phyloP scores from a whole-genome alignment of 2,888 invertebrate species.

The Smittia aterrima region DNA sequence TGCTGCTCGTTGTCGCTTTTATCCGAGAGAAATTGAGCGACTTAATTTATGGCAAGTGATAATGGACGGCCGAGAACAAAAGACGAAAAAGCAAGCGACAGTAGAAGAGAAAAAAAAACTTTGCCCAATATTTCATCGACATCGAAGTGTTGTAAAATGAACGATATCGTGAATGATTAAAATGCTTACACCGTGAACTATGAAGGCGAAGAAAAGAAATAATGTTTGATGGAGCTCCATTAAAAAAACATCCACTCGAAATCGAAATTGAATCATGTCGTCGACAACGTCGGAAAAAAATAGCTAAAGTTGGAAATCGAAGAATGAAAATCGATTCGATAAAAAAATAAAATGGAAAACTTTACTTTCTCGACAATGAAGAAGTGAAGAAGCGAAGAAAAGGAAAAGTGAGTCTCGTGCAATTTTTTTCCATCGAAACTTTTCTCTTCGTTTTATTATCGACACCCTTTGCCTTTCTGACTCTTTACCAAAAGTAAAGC shows the following conservation, averaged over 20 bases:
- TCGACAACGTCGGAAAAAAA: not conserved
- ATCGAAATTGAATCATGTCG: conserved; percentile 7
- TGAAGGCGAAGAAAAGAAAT: not conserved
- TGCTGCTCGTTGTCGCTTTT: not conserved
- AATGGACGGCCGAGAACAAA: not conserved
- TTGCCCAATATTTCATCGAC: conserved; percentile 10
- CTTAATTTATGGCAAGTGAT: conserved; percentile 22
- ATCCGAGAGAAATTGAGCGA: not conserved
- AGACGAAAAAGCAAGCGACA: not conserved
- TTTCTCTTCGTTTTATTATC: conserved; percentile 1
- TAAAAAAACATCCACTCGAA: not conserved
- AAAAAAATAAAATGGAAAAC: conserved; percentile 16
- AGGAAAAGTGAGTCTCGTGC: conserved; percentile 2
- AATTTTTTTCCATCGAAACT: not conserved
- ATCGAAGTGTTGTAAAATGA: not conserved
- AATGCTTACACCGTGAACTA: not conserved
- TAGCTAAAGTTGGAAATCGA: not conserved
- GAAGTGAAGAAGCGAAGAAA: not conserved
- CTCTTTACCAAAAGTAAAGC: not conserved
- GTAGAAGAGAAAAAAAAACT: conserved; percentile 2
- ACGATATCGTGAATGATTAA: not conserved
- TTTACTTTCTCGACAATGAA: conserved; percentile 4
- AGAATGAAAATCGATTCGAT: not conserved
- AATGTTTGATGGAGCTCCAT: not conserved
- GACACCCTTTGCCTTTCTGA: not conserved